phyloP scores from a whole-genome alignment of 1,140 invertebrate species.

The Heliconius nattereri region DNA sequence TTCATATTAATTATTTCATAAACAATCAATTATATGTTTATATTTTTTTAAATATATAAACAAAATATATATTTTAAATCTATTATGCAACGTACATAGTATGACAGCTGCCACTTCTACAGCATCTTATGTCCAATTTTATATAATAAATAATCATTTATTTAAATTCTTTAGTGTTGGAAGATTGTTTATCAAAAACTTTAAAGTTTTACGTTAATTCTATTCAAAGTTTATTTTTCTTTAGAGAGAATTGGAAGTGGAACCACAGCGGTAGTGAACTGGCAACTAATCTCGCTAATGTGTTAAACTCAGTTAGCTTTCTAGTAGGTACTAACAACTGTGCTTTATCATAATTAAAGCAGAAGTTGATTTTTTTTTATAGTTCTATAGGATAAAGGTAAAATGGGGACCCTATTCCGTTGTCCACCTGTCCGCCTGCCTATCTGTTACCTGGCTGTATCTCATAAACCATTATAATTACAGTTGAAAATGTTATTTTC shows the following conservation, averaged over 20 bases:
- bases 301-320: slow-evolving; percentile 31
- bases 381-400: too few species aligned
- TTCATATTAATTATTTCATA: too few species aligned
- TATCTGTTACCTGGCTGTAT: too few species aligned
- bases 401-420: too few species aligned
- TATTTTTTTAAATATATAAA: too few species aligned
- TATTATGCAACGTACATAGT: too few species aligned
- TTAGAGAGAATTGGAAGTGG: slow-evolving; percentile 21
- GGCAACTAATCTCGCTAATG: slow-evolving; percentile 34
- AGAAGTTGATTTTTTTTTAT: neutral
- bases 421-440: too few species aligned
- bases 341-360: slow-evolving; percentile 2
- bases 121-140: neutral
- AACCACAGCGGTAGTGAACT: slow-evolving; percentile 23
- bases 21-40: too few species aligned
- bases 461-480: too few species aligned
- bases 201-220: neutral
- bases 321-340: slow-evolving; percentile 16
- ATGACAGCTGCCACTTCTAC: neutral
- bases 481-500: too few species aligned
- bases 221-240: slow-evolving; percentile 16
- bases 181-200: neutral
- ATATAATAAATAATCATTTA: neutral
- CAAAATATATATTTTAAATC: too few species aligned
- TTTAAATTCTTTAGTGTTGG: neutral